A percentile compares a stretch with the other conserved stretches of the same genome.
These are phyloP conservation scores for Isaurus tuberculatus DNA, from an alignment of 92 coral and sea anemone species.

Conservation along the genomic window DNA sequence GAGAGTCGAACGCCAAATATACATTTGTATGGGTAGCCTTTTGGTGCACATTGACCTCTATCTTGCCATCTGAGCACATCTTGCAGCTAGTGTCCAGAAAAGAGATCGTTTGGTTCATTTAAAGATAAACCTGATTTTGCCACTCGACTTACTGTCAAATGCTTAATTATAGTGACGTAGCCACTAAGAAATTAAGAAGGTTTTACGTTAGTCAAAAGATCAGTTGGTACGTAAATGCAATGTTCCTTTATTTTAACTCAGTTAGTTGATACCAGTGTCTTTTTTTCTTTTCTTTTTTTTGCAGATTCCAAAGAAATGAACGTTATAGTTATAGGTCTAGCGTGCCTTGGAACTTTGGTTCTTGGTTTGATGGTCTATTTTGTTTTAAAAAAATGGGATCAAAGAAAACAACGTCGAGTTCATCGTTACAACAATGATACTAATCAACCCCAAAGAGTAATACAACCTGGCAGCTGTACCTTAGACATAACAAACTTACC, in stretches of 20 bases:
- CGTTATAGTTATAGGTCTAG: neutral
- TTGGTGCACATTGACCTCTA: too few species aligned
- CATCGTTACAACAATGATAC: neutral
- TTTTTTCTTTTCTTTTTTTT: neutral
- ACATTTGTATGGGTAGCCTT: too few species aligned
- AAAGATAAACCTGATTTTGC: too few species aligned
- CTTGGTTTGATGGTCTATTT: slow-evolving; percentile 30
- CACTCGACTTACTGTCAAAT: too few species aligned
- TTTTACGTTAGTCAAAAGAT: neutral
- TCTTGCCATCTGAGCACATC: too few species aligned
- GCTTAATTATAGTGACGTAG: too few species aligned
- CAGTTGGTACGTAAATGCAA: too few species aligned
- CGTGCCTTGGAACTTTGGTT: slow-evolving; percentile 30
- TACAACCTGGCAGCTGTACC: neutral
- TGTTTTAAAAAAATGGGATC: slow-evolving; percentile 15
- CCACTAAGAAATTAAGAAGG: too few species aligned
- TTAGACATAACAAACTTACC: slow-evolving; percentile 16
- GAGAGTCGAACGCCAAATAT: too few species aligned
- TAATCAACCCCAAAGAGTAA: neutral
- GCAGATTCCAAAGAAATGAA: slow-evolving; percentile 18
- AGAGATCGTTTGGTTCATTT: too few species aligned
- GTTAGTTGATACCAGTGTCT: neutral
- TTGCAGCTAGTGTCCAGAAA: too few species aligned
- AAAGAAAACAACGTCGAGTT: neutral
- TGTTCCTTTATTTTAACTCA: neutral